phyloP scores from a whole-genome alignment of 2,888 invertebrate species.

The Heliconius cydno region DNA sequence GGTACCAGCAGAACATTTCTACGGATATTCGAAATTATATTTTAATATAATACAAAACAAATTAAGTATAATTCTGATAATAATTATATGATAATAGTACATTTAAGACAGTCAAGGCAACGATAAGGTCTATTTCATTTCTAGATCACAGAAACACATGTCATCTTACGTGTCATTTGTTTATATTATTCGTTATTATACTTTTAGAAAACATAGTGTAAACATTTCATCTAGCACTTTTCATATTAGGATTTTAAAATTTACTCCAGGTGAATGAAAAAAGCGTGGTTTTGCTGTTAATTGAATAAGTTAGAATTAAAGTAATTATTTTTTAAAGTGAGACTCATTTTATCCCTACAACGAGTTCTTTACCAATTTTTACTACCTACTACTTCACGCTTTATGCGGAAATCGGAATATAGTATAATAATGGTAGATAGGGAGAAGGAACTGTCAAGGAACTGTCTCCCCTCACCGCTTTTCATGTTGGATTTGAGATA shows the following conservation, averaged over 20 bases:
- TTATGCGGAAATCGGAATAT: too few relatives aligned
- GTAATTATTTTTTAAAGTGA: too few relatives aligned
- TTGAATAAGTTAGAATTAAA: background rate
- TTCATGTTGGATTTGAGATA: too few relatives aligned
- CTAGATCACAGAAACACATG: background rate
- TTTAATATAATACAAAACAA: background rate
- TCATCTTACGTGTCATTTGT: too few relatives aligned
- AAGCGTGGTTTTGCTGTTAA: background rate
- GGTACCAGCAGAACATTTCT: too few relatives aligned
- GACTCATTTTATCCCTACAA: too few relatives aligned
- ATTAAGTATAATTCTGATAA: background rate
- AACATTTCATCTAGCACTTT: background rate
- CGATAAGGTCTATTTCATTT: slow-evolving; percentile 13
- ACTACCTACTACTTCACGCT: too few relatives aligned
- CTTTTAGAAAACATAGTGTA: background rate
- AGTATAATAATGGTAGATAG: too few relatives aligned
- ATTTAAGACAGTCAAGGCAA: slow-evolving; percentile 1
- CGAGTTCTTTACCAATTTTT: too few relatives aligned
- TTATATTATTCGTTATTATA: background rate
- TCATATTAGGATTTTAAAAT: background rate
- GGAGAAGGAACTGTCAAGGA: too few relatives aligned
- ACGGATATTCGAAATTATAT: too few relatives aligned
- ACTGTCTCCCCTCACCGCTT: too few relatives aligned
- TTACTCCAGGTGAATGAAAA: background rate
- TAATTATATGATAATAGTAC: background rate